Evolutionary conservation across 2,888 invertebrate species (phyloP), one percentile per base, ranked within the genome.

Genomic region (Brachynemurus nebulosus): DNA sequence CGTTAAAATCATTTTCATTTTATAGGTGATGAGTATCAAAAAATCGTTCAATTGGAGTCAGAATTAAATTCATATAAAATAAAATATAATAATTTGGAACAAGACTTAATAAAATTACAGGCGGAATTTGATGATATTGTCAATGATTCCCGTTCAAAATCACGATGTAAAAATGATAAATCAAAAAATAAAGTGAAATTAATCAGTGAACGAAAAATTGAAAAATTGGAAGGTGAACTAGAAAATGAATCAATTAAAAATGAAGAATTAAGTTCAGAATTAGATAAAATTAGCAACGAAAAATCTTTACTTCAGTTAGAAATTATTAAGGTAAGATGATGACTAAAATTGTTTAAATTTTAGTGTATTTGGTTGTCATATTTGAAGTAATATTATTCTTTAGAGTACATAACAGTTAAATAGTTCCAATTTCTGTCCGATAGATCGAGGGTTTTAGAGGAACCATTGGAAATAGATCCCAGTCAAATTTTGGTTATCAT

Each of bases 31-130:
- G n/a, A n/a, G n/a, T n/a, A n/a, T n/a, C n/a, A n/a, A n/a, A n/a
- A n/a, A n/a, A n/a, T n/a, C n/a, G n/a, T n/a, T n/a, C 17, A 37
- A 11, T 37, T 37, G 12, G 2, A 37, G 20, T 17, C 20, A 4
- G 37, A 37, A 21, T 20, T 17, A 17, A 12, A n/a, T 37, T 18
- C 16, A 9, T 37, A 20, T 18, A 37, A 37, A 37, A 37, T n/a
- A n/a, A n/a, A n/a, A n/a, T n/a, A n/a, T n/a, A n/a, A n/a, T n/a
- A n/a, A n/a, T n/a, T n/a, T 4, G 11, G n/a, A 30, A 30, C 30
- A 30, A 6, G n/a, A 30, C 2, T 30, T 30, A 30, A 14, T 12
- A 12, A n/a, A 30, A 11, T 30, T 30, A 30, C 30, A 30, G 14
- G 4, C 30, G 3, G 30, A 30, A 30, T 30, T 12, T 30, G 2